A percentile compares a stretch with the other conserved stretches of the same genome.
phyloP scores from a whole-genome alignment of 2,888 invertebrate species.

The Amphipyra berbera region DNA sequence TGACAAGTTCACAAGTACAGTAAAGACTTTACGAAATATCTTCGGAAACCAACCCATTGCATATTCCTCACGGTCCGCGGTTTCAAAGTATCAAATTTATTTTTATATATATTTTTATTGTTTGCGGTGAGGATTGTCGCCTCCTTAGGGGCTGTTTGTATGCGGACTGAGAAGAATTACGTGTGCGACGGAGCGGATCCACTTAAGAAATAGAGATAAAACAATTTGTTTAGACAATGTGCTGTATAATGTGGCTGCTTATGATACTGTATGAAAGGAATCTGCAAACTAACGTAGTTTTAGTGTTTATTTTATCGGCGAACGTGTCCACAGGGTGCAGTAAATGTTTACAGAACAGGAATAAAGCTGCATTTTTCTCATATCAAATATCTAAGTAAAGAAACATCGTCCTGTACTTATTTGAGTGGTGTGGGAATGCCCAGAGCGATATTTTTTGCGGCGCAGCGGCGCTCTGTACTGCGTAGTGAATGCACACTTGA shows the following conservation, averaged over 20 bases:
- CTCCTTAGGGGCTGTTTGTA: conserved; percentile 87
- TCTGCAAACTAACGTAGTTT: conserved; percentile 72
- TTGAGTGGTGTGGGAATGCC: conserved; percentile 51
- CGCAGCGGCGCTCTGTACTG: conserved; percentile 37
- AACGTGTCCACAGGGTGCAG: conserved; percentile 71
- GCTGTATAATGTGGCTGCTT: conserved; percentile 75
- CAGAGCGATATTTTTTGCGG: conserved; percentile 61
- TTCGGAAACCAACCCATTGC: conserved; percentile 67
- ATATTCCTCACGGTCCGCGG: conserved; percentile 78
- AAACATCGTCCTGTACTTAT: conserved; percentile 58
- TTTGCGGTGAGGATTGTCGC: conserved; percentile 86
- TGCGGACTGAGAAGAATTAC: conserved; percentile 87
- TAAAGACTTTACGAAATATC: conserved; percentile 59
- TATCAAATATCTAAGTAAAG: conserved; percentile 66
- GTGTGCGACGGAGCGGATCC: conserved; percentile 79
- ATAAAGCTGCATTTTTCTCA: conserved; percentile 72
- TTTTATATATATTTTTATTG: conserved; percentile 88
- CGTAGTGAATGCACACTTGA: conserved; percentile 75
- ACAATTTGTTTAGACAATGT: conserved; percentile 86
- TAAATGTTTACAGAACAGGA: conserved; percentile 62
- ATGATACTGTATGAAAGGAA: conserved; percentile 70
- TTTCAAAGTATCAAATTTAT: conserved; percentile 85
- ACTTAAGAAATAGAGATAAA: conserved; percentile 84
- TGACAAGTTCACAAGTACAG: conserved; percentile 50
- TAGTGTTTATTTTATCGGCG: conserved; percentile 74